A percentile compares a stretch with the other conserved stretches of the same genome.
Evolutionary conservation across 2,888 invertebrate genomes (phyloP).

Genomic region (Drosophila picticornis): DNA sequence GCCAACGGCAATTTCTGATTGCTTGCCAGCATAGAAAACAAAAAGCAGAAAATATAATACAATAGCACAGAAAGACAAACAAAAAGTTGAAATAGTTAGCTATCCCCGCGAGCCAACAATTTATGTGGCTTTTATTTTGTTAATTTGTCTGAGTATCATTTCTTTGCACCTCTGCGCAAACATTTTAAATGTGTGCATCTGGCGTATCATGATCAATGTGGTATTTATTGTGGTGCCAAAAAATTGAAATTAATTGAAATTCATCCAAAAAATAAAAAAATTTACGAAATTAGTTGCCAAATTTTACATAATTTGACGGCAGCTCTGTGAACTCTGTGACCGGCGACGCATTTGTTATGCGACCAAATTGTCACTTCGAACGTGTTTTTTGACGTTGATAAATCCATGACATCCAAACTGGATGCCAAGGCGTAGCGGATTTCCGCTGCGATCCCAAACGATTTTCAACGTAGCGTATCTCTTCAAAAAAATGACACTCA

Average conservation of each 20-base stretch:
- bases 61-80: slow-evolving; percentile 10
- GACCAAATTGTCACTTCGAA: slow-evolving; percentile 35
- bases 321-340: slow-evolving; percentile 62
- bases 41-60: not conserved
- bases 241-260: slow-evolving; percentile 38
- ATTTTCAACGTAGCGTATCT: slow-evolving; percentile 1
- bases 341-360: slow-evolving; percentile 61
- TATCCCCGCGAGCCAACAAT: slow-evolving; percentile 38
- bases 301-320: slow-evolving; percentile 77
- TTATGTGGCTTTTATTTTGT: slow-evolving; percentile 63
- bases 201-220: slow-evolving; percentile 59
- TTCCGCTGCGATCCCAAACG: slow-evolving; percentile 35
- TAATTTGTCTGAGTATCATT: slow-evolving; percentile 61
- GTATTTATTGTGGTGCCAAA: slow-evolving; percentile 31
- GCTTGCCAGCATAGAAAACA: slow-evolving; percentile 27
- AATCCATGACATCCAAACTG: slow-evolving; percentile 23
- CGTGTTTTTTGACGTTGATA: slow-evolving; percentile 23
- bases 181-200: slow-evolving; percentile 43
- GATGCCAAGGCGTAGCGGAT: slow-evolving; percentile 34
- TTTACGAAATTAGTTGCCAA: slow-evolving; percentile 62
- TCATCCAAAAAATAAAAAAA: slow-evolving; percentile 24
- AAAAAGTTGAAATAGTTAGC: slow-evolving; percentile 29
- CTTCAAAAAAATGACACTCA: slow-evolving; percentile 30
- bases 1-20: slow-evolving; percentile 66
- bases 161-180: slow-evolving; percentile 48